Evolutionary conservation across 1,140 invertebrate genomes (phyloP), one percentile per base, ranked within the genome.

Genomic region (Drosophila arizonae): DNA sequence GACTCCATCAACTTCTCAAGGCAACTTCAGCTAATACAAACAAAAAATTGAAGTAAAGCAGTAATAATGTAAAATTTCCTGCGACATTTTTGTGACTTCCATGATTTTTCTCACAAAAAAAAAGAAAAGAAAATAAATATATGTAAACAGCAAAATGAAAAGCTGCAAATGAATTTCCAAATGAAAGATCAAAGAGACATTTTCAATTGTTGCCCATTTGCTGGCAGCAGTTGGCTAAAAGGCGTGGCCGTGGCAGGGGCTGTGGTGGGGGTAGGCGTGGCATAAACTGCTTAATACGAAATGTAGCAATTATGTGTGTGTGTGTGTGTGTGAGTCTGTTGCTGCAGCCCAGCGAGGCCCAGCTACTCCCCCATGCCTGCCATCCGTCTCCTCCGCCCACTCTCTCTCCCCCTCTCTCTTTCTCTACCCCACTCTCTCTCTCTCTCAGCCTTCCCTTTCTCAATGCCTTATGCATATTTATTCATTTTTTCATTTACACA

Each of bases 161-260:
- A 46, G 43, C 43, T 46, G 43, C 43, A 46, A 81, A 86, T 87
- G 77, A 82, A 79, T 87, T 87, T 86, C 81, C 81, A 86, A 81
- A 73, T 79, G 81, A 87, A 87, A 86, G 81, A 86, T 86, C 81
- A 86, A 86, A 86, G 81, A 86, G 63, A 61, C 28, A 45, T 87
- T 86, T 87, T 87, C 80, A 84, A 84, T 86, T 86, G 81, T 86
- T 86, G 79, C 82, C 36, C 82, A 86, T 86, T 86, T 86, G 82
- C 82, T 79, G 61, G 67, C 81, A 84, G 80, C 68, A 72, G 67
- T 74, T 74, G 39, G 43, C 67, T 54, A 63, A 50, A 3, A 30
- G 21, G 21, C 21, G 6, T 26, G 45, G n/a, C 5, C 17, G 17
- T 15, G 15, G 43, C 17, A 17, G 17, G 17, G 17, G 17, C 17